Evolutionary conservation across 2,797 vertebrate genomes (phyloP).

Genomic region (Botia almorhae): DNA sequence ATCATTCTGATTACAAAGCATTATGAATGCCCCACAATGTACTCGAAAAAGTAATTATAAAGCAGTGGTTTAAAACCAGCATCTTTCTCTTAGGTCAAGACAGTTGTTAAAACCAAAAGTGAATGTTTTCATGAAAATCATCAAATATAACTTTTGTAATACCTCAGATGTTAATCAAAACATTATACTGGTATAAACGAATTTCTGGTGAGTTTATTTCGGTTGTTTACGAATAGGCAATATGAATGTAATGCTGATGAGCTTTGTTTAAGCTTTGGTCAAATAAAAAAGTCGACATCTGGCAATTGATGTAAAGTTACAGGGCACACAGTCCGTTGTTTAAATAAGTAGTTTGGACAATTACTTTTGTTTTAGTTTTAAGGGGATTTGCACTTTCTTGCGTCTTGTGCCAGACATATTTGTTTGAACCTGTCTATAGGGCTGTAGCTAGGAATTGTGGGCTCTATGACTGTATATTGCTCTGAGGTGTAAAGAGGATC

Average conservation of each 20-base stretch:
- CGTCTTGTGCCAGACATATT: neutral
- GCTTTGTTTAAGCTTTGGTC: slow-evolving; percentile 5
- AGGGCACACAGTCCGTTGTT: neutral
- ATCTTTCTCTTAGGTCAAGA: slow-evolving; percentile 5
- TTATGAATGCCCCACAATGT: too few species aligned
- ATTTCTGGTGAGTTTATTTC: slow-evolving; percentile 13
- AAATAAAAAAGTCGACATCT: slow-evolving; percentile 9
- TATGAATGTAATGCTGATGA: neutral
- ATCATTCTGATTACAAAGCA: too few species aligned
- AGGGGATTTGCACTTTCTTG: too few species aligned
- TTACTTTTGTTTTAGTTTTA: neutral
- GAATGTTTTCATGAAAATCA: slow-evolving; percentile 16
- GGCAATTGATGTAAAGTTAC: slow-evolving; percentile 7
- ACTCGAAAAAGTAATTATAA: too few species aligned
- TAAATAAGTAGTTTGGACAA: neutral
- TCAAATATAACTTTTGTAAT: neutral
- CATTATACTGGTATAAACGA: slow-evolving; percentile 2
- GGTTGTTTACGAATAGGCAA: neutral
- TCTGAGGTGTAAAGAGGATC: too few species aligned
- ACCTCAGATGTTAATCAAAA: slow-evolving; percentile 29
- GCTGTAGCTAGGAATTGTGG: neutral
- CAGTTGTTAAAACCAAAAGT: neutral
- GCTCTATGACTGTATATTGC: too few species aligned
- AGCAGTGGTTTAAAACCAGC: neutral
- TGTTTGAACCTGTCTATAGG: slow-evolving; percentile 4